Base-by-base conservation (phyloP, 37 sponge, comb jelly and placozoan species). In the Crambe crambe region DNA sequence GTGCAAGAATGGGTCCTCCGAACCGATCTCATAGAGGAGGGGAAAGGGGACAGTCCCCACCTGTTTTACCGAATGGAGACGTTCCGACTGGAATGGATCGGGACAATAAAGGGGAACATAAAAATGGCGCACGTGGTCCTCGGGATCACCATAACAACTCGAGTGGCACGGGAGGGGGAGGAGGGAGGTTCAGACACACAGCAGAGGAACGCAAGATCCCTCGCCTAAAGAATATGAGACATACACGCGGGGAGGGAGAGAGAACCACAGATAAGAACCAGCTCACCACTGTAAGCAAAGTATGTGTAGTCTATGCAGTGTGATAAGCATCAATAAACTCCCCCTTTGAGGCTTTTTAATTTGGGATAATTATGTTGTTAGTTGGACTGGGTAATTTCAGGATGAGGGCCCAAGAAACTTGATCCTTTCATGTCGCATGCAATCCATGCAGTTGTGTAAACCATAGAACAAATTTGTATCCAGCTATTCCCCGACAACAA, bases 131-230 rank as follows among this genome's bases (percentile, higher is more conserved):
- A n/a, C 51, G 51, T 47, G 51, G 51, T 12, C 6, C 10, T 47
- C 31, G 66, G 10, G 34, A 30, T 70, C 26, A 23, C 2, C 68
- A 67, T 3, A 37, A 26, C 43, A 32, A 35, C 5, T 51, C 57
- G 27, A 37, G 35, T 72, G 43, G 25, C 51, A 17, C 18, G 2
- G 72, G 51, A 8, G 72, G 72, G 6, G 74, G 74, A 9, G 35
- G 35, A 31, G 58, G 56, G 57, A 22, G 74, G 25, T 41, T 12
- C 29, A 38, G 51, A 8, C 30, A 73, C 57, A 71, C 10, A 41
- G 20, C 42, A 56, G 74, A 73, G 1, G 74, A 73, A 22, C 6
- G 37, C 12, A 77, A 63, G 65, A 77, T 77, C 29, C 77, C 77
- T 5, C 41, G 77, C 38, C 65, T 77, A 43, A 77, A 26, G 30